These are phyloP conservation scores for Clarias magur DNA, from an alignment of 2,113 vertebrate species.

Conservation along the genomic window DNA sequence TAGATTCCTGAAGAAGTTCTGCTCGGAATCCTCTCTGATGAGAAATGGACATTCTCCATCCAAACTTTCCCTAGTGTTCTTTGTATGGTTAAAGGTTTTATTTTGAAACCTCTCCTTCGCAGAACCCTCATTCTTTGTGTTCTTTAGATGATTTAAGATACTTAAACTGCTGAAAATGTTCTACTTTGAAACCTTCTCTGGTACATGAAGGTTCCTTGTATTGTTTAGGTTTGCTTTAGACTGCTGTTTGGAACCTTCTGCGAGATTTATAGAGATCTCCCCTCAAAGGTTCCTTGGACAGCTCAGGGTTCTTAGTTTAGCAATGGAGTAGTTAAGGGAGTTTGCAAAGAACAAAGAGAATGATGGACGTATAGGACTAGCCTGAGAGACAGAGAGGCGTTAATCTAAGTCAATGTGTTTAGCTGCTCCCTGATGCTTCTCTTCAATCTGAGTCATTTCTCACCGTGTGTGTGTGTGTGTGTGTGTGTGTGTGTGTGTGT, in stretches of 20 bases:
- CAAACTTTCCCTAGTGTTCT: background rate
- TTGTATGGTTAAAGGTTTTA: background rate
- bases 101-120: background rate
- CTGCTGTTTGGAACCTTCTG: background rate
- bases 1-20: background rate
- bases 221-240: background rate
- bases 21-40: background rate
- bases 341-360: background rate
- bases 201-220: background rate
- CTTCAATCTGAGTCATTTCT: background rate
- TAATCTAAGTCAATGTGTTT: conserved; percentile 7
- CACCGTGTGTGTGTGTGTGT: background rate
- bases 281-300: background rate
- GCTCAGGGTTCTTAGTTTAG: background rate
- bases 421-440: background rate
- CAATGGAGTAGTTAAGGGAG: background rate
- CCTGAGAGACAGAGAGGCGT: background rate
- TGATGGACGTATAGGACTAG: conserved; percentile 57
- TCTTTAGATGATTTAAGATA: background rate
- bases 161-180: background rate
- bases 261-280: background rate
- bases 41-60: background rate
- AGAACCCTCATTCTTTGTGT: background rate
- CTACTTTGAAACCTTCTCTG: background rate
- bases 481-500: background rate